These are phyloP conservation scores for Probosciger aterrimus DNA, from an alignment of 2,113 vertebrate genomes.

Conservation along the genomic window DNA sequence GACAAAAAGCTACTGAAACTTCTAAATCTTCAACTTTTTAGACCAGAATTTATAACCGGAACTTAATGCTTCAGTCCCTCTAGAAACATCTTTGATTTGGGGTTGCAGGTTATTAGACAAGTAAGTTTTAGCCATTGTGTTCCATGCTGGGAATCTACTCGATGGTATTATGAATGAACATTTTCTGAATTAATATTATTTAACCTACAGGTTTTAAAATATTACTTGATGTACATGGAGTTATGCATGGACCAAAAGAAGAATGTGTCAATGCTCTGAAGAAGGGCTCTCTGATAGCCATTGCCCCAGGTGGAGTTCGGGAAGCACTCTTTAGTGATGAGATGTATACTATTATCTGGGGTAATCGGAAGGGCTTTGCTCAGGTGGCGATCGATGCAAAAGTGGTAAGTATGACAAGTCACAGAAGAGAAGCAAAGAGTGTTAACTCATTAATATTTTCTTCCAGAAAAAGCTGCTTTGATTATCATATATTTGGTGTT, in stretches of 20 bases:
- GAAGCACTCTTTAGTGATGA: constrained; percentile 94
- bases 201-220: constrained; percentile 86
- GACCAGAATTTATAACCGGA: background rate
- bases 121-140: background rate
- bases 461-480: background rate
- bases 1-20: background rate
- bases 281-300: constrained; percentile 83
- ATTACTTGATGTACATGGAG: constrained; percentile 87
- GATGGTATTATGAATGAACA: background rate
- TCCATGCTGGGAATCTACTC: background rate
- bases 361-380: constrained; percentile 89
- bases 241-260: constrained; percentile 91
- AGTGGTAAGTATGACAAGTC: constrained; percentile 80
- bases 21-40: background rate
- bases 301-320: constrained; percentile 91
- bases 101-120: background rate
- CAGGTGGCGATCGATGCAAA: constrained; percentile 94
- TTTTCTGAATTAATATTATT: background rate
- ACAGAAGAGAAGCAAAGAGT: background rate
- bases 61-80: background rate
- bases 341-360: constrained; percentile 88
- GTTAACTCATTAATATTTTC: background rate
- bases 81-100: background rate
- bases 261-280: constrained; percentile 88
- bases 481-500: background rate